A percentile compares a stretch with the other conserved stretches of the same genome.
Evolutionary conservation across 2,888 invertebrate species (phyloP).

Genomic region (Leptinotarsa rubiginosa): DNA sequence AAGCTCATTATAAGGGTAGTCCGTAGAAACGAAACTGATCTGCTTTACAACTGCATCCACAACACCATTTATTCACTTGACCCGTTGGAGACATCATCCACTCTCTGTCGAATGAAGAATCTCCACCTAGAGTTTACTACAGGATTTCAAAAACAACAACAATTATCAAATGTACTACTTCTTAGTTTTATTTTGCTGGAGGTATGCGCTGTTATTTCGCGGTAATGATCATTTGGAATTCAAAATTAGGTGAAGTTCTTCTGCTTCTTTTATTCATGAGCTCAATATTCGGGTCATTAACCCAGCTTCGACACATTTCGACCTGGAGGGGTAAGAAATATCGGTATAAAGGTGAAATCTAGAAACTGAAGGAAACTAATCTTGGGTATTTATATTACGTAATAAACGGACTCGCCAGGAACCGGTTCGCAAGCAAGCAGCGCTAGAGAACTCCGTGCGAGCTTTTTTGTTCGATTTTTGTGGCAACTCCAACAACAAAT

Average conservation of each 20-base stretch:
- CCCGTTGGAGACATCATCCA: no score
- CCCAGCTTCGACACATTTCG: neutral
- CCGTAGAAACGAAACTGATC: no score
- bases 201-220: no score
- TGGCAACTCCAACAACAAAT: conserved; percentile 45
- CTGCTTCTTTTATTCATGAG: neutral
- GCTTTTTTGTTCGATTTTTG: conserved; percentile 35
- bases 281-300: neutral
- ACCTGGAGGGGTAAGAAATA: neutral
- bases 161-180: no score
- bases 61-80: no score
- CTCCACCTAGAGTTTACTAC: no score
- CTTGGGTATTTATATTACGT: conserved; percentile 1
- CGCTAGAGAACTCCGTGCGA: neutral
- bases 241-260: neutral
- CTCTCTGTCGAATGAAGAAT: no score
- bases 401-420: neutral
- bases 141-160: no score
- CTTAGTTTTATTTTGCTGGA: no score
- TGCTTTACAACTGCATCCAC: no score
- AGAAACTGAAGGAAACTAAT: neutral
- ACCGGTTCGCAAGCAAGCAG: conserved; percentile 8
- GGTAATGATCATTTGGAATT: no score
- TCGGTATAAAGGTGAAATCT: neutral
- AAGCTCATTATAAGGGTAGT: no score